A percentile compares a stretch with the other conserved stretches of the same genome.
Evolutionary conservation across 2,888 invertebrate genomes (phyloP).

Genomic region (Autographa gamma): DNA sequence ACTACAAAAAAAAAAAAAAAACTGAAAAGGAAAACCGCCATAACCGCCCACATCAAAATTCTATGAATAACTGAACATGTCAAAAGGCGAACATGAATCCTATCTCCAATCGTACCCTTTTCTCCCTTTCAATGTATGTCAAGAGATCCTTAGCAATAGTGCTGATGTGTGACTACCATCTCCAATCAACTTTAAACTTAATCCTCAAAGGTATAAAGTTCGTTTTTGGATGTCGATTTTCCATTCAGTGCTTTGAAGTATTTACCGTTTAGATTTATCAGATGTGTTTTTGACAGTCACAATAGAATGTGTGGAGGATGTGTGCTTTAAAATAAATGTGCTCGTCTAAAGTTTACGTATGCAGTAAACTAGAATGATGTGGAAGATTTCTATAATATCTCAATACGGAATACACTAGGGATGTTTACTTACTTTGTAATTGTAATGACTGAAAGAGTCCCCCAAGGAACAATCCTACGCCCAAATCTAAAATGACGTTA

Average conservation of each 20-base stretch:
- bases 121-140: conserved; percentile 61
- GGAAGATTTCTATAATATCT: background rate
- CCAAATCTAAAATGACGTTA: background rate
- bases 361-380: background rate
- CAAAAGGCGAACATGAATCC: conserved; percentile 72
- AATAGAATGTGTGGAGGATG: conserved; percentile 29
- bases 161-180: conserved; percentile 39
- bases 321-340: conserved; percentile 29
- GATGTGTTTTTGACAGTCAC: conserved; percentile 50
- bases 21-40: conserved; percentile 53
- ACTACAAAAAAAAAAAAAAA: conserved; percentile 20
- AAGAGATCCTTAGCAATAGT: conserved; percentile 63
- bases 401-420: background rate
- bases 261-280: conserved; percentile 59
- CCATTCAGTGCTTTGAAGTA: conserved; percentile 39
- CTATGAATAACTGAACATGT: conserved; percentile 82
- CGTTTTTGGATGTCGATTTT: conserved; percentile 1
- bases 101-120: conserved; percentile 76
- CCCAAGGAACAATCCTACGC: background rate
- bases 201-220: background rate
- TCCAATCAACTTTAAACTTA: conserved; percentile 23
- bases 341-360: conserved; percentile 17
- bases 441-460: background rate
- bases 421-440: background rate
- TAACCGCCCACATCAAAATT: conserved; percentile 68